Conservation (phyloP, 2,797 vertebrate species). For the Myotis findleyi region DNA sequence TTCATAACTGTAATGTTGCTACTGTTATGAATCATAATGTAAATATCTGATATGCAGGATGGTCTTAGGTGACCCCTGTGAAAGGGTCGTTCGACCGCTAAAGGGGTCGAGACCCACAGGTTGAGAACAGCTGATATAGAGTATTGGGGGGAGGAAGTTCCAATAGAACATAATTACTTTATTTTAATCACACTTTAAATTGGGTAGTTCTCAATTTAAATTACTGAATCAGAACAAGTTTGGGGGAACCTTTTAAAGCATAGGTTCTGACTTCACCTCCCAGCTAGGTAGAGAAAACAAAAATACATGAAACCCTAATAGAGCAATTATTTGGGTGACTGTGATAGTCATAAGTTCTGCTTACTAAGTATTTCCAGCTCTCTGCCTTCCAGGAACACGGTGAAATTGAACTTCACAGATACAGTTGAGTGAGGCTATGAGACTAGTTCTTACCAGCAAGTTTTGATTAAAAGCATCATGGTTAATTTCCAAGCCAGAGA, state of each 20-base stretch:
- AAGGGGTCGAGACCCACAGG: too few species aligned
- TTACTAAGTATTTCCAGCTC: conserved; percentile 45
- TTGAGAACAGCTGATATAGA: too few species aligned
- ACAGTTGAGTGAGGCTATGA: not conserved
- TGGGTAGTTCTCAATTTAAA: not conserved
- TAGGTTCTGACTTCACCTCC: not conserved
- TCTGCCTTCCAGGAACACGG: conserved; percentile 1
- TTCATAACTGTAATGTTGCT: too few species aligned
- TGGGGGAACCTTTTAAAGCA: not conserved
- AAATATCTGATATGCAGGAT: too few species aligned
- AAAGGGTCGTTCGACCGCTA: too few species aligned
- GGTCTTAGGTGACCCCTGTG: too few species aligned
- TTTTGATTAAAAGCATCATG: conserved; percentile 62
- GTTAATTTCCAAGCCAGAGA: not conserved
- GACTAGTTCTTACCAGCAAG: conserved; percentile 11
- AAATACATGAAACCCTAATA: conserved; percentile 34
- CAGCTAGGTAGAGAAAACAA: conserved; percentile 51
- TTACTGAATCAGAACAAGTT: conserved; percentile 18
- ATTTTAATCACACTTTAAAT: conserved; percentile 3
- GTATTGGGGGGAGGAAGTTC: not conserved
- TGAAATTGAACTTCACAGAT: not conserved
- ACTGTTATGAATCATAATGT: too few species aligned
- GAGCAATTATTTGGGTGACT: conserved; percentile 39
- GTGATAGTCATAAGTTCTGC: conserved; percentile 49
- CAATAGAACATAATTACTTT: conserved; percentile 29